A percentile compares a stretch with the other conserved stretches of the same genome.
These are phyloP conservation scores for Diaphora mendica DNA, from an alignment of 2,888 invertebrate genomes.

Conservation along the genomic window DNA sequence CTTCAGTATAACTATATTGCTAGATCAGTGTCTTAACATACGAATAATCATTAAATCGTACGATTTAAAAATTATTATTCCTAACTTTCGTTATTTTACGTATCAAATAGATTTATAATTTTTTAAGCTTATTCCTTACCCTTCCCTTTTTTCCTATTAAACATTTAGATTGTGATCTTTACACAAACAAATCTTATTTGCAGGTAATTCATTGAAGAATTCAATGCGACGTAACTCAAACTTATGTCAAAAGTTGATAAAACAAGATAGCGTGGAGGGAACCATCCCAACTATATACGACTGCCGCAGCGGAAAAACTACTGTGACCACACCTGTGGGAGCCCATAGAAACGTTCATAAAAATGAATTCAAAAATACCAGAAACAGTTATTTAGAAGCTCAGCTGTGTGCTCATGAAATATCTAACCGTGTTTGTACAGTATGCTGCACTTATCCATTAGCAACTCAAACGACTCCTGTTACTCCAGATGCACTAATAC, in stretches of 20 bases:
- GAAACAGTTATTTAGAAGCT: conserved; percentile 25
- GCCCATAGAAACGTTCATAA: conserved; percentile 20
- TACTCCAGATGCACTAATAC: conserved; percentile 32
- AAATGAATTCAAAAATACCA: conserved; percentile 27
- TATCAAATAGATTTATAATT: neutral
- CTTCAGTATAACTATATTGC: no score
- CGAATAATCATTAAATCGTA: no score
- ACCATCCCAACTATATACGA: conserved; percentile 40
- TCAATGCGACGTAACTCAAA: conserved; percentile 62
- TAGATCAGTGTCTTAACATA: no score
- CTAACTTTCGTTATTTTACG: no score
- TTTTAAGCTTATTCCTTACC: no score
- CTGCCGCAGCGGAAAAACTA: conserved; percentile 43
- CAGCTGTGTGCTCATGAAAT: conserved; percentile 20
- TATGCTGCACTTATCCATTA: conserved; percentile 31
- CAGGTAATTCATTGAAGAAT: conserved; percentile 58
- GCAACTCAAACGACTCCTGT: conserved; percentile 34
- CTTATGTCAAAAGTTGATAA: conserved; percentile 35
- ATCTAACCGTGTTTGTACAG: conserved; percentile 28
- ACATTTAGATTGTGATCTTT: neutral
- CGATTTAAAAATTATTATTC: no score
- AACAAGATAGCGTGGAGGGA: conserved; percentile 35
- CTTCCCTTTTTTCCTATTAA: no score
- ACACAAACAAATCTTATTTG: conserved; percentile 3
- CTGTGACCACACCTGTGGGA: conserved; percentile 26